phyloP scores from a whole-genome alignment of 2,797 vertebrate species.

The Adelosebastes latens region DNA sequence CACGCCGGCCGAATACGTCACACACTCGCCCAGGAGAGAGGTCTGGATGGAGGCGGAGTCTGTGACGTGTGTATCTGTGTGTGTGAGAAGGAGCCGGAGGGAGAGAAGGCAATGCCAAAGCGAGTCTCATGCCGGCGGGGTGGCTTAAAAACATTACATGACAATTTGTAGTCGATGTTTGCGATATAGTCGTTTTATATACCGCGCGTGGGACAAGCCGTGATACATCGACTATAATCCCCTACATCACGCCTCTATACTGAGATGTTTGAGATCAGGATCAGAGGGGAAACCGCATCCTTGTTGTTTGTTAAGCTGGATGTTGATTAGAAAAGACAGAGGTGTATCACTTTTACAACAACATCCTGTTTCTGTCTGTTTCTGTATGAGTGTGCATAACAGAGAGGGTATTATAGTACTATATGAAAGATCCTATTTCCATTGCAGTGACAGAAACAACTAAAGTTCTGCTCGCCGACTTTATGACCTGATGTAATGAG shows the following conservation, averaged over 20 bases:
- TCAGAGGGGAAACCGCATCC: not conserved
- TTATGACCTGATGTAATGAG: constrained; percentile 68
- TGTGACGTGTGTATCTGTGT: no score
- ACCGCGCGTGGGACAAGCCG: no score
- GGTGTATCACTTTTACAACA: not conserved
- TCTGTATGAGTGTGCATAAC: constrained; percentile 14
- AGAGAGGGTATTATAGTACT: not conserved
- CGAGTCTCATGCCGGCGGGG: no score
- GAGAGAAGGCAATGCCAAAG: no score
- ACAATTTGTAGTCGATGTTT: no score
- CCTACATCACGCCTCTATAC: not conserved
- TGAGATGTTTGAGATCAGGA: not conserved
- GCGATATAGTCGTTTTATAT: no score
- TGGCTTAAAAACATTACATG: no score
- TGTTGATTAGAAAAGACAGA: constrained; percentile 4
- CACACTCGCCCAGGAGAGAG: no score
- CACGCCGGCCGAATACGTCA: no score
- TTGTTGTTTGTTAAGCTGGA: not conserved
- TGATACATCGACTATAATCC: no score
- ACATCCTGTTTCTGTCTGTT: not conserved
- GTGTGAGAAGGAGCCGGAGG: no score
- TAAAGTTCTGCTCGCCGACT: constrained; percentile 24
- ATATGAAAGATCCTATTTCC: constrained; percentile 53
- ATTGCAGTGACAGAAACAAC: constrained; percentile 23
- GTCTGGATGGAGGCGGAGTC: no score